phyloP scores from a whole-genome alignment of 2,113 vertebrate species.

The Anthoscopus minutus region DNA sequence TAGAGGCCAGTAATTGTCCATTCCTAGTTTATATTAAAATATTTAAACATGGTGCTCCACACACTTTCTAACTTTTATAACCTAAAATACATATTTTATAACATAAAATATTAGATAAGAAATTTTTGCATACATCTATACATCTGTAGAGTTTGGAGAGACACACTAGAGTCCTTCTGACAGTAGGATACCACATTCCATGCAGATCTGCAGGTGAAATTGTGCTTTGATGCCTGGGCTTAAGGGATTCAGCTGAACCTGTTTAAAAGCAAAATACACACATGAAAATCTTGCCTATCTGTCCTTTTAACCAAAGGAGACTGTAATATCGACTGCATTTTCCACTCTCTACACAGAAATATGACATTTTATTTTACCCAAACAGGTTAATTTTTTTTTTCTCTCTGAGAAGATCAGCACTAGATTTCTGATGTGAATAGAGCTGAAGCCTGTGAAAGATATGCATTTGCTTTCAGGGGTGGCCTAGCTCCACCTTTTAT shows the following conservation, averaged over 20 bases:
- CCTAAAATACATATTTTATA: too few relatives aligned
- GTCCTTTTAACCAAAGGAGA: background rate
- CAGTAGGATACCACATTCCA: slow-evolving; percentile 99
- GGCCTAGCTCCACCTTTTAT: background rate
- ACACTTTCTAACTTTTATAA: background rate
- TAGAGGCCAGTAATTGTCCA: background rate
- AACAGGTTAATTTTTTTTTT: background rate
- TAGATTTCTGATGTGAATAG: background rate
- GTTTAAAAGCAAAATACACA: slow-evolving; percentile 8
- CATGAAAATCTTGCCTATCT: background rate
- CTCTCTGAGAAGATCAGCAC: background rate
- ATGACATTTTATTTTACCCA: background rate
- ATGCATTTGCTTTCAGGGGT: background rate
- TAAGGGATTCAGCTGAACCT: slow-evolving; percentile 76
- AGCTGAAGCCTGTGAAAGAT: background rate
- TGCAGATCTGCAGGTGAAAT: slow-evolving; percentile 97
- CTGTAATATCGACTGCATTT: background rate
- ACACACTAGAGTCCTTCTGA: slow-evolving; percentile 92
- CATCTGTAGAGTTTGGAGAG: slow-evolving; percentile 98
- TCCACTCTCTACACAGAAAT: background rate
- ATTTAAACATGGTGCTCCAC: background rate
- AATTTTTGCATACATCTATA: slow-evolving; percentile 85
- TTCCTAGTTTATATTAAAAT: background rate
- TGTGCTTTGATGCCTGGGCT: slow-evolving; percentile 73
- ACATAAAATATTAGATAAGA: too few relatives aligned